phyloP scores from a whole-genome alignment of 1,140 invertebrate species.

The Heliconius nattereri region DNA sequence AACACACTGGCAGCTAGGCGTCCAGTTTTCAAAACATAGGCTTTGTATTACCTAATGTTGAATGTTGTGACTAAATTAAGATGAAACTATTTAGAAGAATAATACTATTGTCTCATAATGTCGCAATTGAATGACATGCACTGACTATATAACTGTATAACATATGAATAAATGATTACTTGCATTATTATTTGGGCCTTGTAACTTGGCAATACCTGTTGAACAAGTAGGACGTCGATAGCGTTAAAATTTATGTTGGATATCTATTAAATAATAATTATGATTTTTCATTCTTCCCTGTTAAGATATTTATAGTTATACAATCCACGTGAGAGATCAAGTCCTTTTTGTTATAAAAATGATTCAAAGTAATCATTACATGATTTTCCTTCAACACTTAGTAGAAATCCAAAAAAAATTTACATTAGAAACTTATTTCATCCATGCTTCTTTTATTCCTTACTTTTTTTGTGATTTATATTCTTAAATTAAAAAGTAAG shows the following conservation, averaged over 20 bases:
- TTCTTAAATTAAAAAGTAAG: too few species aligned
- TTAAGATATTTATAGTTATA: too few species aligned
- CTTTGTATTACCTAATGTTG: constrained; percentile 30
- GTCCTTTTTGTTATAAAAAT: too few species aligned
- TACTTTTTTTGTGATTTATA: too few species aligned
- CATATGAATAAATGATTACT: constrained; percentile 8
- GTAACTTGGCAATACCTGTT: constrained; percentile 7
- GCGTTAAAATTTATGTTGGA: background rate
- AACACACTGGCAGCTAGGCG: constrained; percentile 37
- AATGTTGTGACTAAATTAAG: constrained; percentile 39
- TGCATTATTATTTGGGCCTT: constrained; percentile 11
- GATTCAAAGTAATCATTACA: too few species aligned
- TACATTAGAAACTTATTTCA: too few species aligned
- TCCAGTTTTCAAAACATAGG: constrained; percentile 45
- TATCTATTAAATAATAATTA: background rate
- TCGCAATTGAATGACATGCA: constrained; percentile 15
- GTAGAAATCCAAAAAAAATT: too few species aligned
- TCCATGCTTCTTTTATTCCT: too few species aligned
- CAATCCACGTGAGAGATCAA: too few species aligned
- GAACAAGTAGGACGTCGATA: constrained; percentile 8
- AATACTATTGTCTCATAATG: constrained; percentile 36
- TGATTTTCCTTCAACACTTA: too few species aligned
- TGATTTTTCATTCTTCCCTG: background rate
- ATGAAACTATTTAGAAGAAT: constrained; percentile 26
- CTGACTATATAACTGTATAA: constrained; percentile 5